These are phyloP conservation scores for Hypotaenidia philippensis DNA, from an alignment of 2,797 vertebrate species.

Conservation along the genomic window DNA sequence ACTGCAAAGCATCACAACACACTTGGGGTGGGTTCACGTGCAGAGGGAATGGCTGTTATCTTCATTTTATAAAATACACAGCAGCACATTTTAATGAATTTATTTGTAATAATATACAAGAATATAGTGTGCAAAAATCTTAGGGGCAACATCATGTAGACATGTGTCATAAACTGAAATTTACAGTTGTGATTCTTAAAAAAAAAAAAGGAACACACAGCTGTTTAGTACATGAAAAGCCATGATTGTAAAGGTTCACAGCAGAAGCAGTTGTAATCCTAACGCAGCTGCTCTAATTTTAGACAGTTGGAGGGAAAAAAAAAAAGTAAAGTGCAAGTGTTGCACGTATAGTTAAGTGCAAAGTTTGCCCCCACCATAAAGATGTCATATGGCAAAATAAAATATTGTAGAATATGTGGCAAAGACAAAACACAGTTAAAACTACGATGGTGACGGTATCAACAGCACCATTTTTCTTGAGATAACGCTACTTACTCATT, in stretches of 20 bases:
- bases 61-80: not conserved
- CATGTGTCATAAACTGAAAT: slow-evolving; percentile 82
- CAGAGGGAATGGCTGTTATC: not conserved
- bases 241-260: slow-evolving; percentile 82
- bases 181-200: slow-evolving; percentile 84
- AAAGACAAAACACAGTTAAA: slow-evolving; percentile 76
- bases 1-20: not conserved
- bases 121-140: slow-evolving; percentile 97
- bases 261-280: slow-evolving; percentile 78
- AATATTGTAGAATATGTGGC: slow-evolving; percentile 76
- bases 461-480: slow-evolving; percentile 79
- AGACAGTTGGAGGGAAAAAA: slow-evolving; percentile 78
- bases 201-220: slow-evolving; percentile 68
- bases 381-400: slow-evolving; percentile 80
- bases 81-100: slow-evolving; percentile 83
- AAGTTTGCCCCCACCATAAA: slow-evolving; percentile 85
- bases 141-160: slow-evolving; percentile 87
- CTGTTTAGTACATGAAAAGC: slow-evolving; percentile 82
- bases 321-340: slow-evolving; percentile 95
- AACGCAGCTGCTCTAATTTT: slow-evolving; percentile 73
- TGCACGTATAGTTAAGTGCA: slow-evolving; percentile 87
- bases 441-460: slow-evolving; percentile 76
- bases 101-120: slow-evolving; percentile 99
- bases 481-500: slow-evolving; percentile 65
- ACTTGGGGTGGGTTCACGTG: not conserved